Evolutionary conservation across 1,140 invertebrate species (phyloP), one percentile per base, ranked within the genome.

Genomic region (Lucilia sericata): DNA sequence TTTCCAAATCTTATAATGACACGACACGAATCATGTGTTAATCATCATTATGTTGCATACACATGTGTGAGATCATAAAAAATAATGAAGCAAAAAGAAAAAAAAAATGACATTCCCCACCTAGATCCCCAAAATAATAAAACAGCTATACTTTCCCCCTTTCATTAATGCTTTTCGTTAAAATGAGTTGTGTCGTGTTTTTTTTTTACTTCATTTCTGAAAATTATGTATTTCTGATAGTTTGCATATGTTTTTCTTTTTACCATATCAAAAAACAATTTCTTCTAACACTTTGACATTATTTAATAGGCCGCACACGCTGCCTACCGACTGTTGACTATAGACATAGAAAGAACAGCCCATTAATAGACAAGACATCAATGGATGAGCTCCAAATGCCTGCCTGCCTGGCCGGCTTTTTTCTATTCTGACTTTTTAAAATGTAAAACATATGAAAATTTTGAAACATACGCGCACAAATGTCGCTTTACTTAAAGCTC

Each of bases 1-100:
- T 70, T 70, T 70, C 65, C 65, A 70, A 70, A 21, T 10, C 65
- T 17, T 14, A 70, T 25, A 60, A 60, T 60, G 55, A 70, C 19
- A 8, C 19, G 65, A 21, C 65, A 70, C 65, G 65, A 70, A 70
- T 70, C 65, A 70, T 70, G 65, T 70, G 65, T 70, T 70, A 70
- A 70, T 70, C 65, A 70, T 70, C 65, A 70, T 70, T 70, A 70
- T 70, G 65, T 70, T 70, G n/a, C 65, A 70, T 70, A 70, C 55
- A 60, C 65, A 70, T 70, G 65, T 70, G 65, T 25, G 65, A 70
- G 65, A 70, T 70, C 65, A 70, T 70, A 70, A 70, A 70, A 70
- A 70, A 70, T 25, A 70, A 70, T 21, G 19, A 70, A 70, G 19
- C n/a, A 70, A 70, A 70, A 21, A 21, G n/a, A n/a, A 65, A 70